A percentile compares a stretch with the other conserved stretches of the same genome.
Evolutionary conservation across 2,113 vertebrate species (phyloP).

Genomic region (Baryphthengus martii): DNA sequence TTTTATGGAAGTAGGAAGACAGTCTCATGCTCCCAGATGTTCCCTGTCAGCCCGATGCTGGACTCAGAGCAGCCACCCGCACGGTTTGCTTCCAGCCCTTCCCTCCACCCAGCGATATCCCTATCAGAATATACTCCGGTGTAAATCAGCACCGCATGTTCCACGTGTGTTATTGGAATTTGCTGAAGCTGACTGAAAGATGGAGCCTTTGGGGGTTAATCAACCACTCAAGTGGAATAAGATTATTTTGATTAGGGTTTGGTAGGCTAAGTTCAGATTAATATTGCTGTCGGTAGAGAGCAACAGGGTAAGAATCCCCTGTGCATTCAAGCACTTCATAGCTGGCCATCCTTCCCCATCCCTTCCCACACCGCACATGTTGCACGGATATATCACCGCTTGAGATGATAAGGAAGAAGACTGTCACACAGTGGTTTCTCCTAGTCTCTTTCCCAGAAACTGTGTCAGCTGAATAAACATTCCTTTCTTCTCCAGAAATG

Average conservation of each 20-base stretch:
- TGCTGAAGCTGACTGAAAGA: constrained; percentile 19
- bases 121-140: not conserved
- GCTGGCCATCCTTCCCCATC: not conserved
- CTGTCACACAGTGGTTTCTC: not conserved
- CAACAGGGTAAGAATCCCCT: constrained; percentile 1
- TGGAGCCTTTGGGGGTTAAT: constrained; percentile 37
- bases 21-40: not conserved
- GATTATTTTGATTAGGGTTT: constrained; percentile 30
- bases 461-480: constrained; percentile 53
- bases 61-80: not conserved
- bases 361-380: not conserved
- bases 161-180: not conserved
- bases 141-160: not conserved
- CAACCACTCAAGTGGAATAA: not conserved
- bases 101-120: not conserved
- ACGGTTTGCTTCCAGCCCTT: not conserved
- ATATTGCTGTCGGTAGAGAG: not conserved
- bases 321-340: not conserved
- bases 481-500: constrained; percentile 24
- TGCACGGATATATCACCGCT: not conserved
- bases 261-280: not conserved
- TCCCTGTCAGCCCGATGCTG: rapidly evolving
- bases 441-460: constrained; percentile 22
- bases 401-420: not conserved
- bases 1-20: not conserved